Evolutionary conservation across 2,113 vertebrate species (phyloP).

Genomic region (Grammomys surdaster): DNA sequence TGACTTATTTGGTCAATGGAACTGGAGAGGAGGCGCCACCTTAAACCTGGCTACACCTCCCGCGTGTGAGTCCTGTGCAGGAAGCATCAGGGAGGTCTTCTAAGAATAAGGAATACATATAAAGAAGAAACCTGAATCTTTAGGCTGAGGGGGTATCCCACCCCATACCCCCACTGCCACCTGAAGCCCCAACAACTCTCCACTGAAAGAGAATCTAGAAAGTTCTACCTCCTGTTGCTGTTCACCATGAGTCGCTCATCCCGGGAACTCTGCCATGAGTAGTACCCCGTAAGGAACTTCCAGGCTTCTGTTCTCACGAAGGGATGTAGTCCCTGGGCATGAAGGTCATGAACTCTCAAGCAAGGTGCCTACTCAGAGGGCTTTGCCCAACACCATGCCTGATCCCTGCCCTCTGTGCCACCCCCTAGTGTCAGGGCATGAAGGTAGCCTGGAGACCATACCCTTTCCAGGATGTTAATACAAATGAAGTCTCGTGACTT

Average conservation of each 20-base stretch:
- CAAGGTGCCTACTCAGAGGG: background rate
- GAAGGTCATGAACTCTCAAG: background rate
- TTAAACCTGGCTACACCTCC: background rate
- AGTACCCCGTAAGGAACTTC: constrained; percentile 83
- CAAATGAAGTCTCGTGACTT: constrained; percentile 81
- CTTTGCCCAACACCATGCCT: background rate
- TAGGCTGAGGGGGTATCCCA: background rate
- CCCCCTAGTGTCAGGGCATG: background rate
- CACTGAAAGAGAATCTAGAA: background rate
- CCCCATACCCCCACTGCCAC: background rate
- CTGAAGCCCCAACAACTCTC: no score
- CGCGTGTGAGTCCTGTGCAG: no score
- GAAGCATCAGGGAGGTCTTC: accelerated
- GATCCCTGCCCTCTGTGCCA: background rate
- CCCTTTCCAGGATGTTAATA: constrained; percentile 80
- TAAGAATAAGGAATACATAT: background rate
- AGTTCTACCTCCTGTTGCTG: constrained; percentile 61
- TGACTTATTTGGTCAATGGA: background rate
- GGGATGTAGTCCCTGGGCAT: constrained; percentile 67
- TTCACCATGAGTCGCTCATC: constrained; percentile 65
- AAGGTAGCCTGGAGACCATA: background rate
- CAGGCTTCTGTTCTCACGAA: constrained; percentile 51
- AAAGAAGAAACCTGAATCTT: background rate
- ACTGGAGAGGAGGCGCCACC: background rate
- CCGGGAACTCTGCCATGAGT: constrained; percentile 66